Percentiles rank a stretch among this genome's conserved stretches.
phyloP scores from a whole-genome alignment of 2,888 invertebrate species.

The Microchrysa polita region DNA sequence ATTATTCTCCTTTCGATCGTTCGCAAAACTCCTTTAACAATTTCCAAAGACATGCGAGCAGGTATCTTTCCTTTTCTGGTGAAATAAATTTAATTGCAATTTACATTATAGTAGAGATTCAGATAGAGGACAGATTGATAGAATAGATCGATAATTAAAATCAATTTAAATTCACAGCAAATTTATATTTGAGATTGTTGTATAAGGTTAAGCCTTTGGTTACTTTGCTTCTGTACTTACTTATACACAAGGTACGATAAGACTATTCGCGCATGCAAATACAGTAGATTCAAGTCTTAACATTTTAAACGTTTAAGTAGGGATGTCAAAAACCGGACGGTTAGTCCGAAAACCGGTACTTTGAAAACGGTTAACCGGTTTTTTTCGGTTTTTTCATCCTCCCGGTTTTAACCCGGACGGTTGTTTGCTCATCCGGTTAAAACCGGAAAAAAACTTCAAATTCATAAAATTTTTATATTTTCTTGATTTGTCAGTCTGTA shows the following conservation, averaged over 20 bases:
- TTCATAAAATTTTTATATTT: no score
- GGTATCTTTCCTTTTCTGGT: not conserved
- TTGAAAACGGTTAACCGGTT: no score
- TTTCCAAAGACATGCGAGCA: not conserved
- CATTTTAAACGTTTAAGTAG: slow-evolving; percentile 7
- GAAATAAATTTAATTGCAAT: slow-evolving; percentile 31
- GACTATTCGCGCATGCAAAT: slow-evolving; percentile 33
- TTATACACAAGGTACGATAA: no score
- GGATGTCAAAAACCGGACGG: no score
- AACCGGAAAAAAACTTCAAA: no score
- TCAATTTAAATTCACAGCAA: slow-evolving; percentile 43
- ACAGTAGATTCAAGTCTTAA: slow-evolving; percentile 2
- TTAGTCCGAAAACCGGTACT: no score
- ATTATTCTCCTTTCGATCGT: slow-evolving; percentile 34
- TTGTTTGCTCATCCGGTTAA: no score
- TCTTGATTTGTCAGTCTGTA: no score
- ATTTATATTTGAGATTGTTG: slow-evolving; percentile 38
- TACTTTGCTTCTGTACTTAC: no score
- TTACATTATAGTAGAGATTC: slow-evolving; percentile 11
- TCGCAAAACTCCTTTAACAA: not conserved
- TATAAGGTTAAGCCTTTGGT: not conserved
- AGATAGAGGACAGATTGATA: slow-evolving; percentile 39
- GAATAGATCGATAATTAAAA: slow-evolving; percentile 45
- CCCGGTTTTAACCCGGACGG: no score
- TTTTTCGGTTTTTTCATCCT: no score